Evolutionary conservation across 2,113 vertebrate genomes (phyloP), one percentile per base, ranked within the genome.

Genomic region (Ranitomeya imitator): DNA sequence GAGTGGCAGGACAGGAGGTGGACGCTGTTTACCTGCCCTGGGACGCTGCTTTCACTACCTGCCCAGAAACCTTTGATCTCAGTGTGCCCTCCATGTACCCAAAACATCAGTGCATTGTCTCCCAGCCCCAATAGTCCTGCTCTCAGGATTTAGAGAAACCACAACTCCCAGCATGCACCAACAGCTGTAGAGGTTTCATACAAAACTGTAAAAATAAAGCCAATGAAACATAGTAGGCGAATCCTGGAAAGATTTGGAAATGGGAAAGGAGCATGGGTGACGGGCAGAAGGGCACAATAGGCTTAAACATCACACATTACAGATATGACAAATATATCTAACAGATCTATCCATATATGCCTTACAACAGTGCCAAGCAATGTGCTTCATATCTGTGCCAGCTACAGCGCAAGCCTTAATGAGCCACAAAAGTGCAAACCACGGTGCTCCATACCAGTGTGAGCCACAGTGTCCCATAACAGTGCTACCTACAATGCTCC

Each of bases 11-110:
- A 54, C 45, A 79, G 51, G n/a, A 15, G 57, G 23, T 21, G 55
- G 79, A 7, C 12, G 2, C 7, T 8, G 77, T 23, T 79, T 81
- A 81, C 59, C 59, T 63, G 80, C 37, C 69, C 59, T 63, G 6
- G 8, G 59, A 16, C 37, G 1, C 15, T 51, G 57, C 61, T 83
- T 83, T 83, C 80, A 65, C 80, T 69, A 67, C 51, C 80, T 83
- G 23, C 57, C 57, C 16, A 37, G 16, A 55, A 21, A 52, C 45
- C 54, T 83, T 69, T 83, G 63, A 69, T 69, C 81, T 67, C 19
- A 0, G 14, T 23, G 16, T 69, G 81, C 7, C 45, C 81, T 23
- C 51, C 15, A 69, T 15, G 15, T 54, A 23, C 18, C 7, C 7
- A 83, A 21, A 83, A 65, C 59, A 83, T 9, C 6, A 59, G 3